These are phyloP conservation scores for Cryptocephalus moraei DNA, from an alignment of 2,888 invertebrate species.

Conservation along the genomic window DNA sequence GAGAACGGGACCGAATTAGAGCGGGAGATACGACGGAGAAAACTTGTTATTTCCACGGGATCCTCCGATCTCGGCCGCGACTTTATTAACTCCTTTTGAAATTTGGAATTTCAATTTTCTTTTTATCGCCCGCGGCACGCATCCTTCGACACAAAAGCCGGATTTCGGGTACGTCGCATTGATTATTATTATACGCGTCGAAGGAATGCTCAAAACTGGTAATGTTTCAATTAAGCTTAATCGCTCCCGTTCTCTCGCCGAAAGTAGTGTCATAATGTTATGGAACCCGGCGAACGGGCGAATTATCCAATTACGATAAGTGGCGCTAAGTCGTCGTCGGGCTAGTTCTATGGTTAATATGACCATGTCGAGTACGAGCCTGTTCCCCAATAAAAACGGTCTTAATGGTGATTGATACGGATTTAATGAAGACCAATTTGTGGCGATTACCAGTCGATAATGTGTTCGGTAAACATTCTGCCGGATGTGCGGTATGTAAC, in stretches of 20 bases:
- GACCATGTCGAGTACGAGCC: neutral
- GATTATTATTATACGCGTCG: too few relatives aligned
- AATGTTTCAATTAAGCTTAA: too few relatives aligned
- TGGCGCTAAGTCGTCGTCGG: too few relatives aligned
- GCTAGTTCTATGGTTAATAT: too few relatives aligned
- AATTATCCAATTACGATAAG: too few relatives aligned
- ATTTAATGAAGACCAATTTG: neutral
- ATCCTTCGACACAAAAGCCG: conserved; percentile 19
- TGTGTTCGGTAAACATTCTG: too few relatives aligned
- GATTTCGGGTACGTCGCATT: conserved; percentile 2
- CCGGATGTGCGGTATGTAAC: too few relatives aligned
- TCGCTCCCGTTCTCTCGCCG: too few relatives aligned
- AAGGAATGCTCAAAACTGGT: too few relatives aligned
- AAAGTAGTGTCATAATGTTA: too few relatives aligned
- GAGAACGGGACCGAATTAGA: conserved; percentile 25
- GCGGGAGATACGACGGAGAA: conserved; percentile 28
- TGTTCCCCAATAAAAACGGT: neutral
- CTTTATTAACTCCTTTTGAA: conserved; percentile 30
- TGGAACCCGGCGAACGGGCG: too few relatives aligned
- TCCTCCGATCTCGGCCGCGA: conserved; percentile 17
- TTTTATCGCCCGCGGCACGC: conserved; percentile 34
- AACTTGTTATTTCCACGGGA: conserved; percentile 27
- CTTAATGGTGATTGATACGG: conserved; percentile 1
- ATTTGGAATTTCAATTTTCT: conserved; percentile 37
- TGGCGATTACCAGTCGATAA: too few relatives aligned